These are phyloP conservation scores for Tetheella fluctuosa DNA, from an alignment of 2,888 invertebrate species.

Conservation along the genomic window DNA sequence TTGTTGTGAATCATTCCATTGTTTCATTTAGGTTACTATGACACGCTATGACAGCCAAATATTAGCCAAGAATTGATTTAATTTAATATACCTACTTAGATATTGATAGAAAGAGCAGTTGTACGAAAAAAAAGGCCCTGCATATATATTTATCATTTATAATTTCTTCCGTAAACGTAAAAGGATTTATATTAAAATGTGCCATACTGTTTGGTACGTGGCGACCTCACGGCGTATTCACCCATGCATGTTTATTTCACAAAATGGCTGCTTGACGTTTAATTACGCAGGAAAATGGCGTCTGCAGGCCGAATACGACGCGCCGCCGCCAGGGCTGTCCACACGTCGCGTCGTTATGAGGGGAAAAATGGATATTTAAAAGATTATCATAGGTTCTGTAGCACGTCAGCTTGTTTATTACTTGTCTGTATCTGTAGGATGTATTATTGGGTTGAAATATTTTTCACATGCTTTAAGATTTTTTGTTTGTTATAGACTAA, in stretches of 20 bases:
- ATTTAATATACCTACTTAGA: background rate
- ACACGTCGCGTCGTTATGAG: background rate
- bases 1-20: constrained; percentile 30
- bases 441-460: background rate
- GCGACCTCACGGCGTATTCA: constrained; percentile 26
- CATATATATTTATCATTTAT: background rate
- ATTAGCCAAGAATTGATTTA: too few relatives aligned
- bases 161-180: constrained; percentile 16
- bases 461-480: too few relatives aligned
- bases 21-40: constrained; percentile 9
- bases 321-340: background rate
- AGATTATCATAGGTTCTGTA: background rate
- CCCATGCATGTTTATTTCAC: constrained; percentile 55
- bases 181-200: constrained; percentile 28
- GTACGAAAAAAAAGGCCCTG: background rate
- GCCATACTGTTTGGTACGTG: constrained; percentile 23
- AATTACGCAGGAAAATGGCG: constrained; percentile 60
- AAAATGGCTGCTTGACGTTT: constrained; percentile 71
- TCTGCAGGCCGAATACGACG: constrained; percentile 9
- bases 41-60: background rate
- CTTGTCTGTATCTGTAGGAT: background rate
- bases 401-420: too few relatives aligned
- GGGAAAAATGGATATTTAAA: constrained; percentile 6
- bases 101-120: background rate
- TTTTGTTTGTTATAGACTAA: too few relatives aligned